Base-by-base conservation (phyloP, 2,888 invertebrate species). In the Caenorhabditis drosophilae region DNA sequence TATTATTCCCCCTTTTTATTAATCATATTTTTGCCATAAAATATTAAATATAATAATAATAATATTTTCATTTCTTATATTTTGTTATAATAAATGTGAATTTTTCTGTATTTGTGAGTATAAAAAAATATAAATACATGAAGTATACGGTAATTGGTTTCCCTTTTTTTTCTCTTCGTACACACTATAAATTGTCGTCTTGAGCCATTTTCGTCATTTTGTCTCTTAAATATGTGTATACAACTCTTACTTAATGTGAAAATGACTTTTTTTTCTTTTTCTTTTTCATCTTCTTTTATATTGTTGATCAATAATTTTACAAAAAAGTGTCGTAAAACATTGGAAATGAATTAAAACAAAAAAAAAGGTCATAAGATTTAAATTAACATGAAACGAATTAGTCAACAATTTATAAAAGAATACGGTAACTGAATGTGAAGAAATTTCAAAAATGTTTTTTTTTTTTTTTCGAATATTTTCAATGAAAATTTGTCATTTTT, bases 121-220 rank as follows among this genome's bases (percentile, higher is more conserved):
- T n/a, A n/a, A n/a, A n/a, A n/a, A n/a, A n/a, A n/a, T n/a, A n/a
- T n/a, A n/a, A n/a, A n/a, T n/a, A n/a, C n/a, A n/a, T n/a, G n/a
- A 36, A n/a, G 36, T 36, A 36, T 36, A 36, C 36, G 7, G 36
- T 36, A 36, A 36, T 36, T 36, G 36, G 36, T n/a, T 36, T 36
- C 36, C 36, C 4, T 4, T 36, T n/a, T 9, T 9, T 36, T n/a
- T 36, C n/a, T 36, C 36, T n/a, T n/a, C 31, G 12, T 31, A 31
- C 31, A 31, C 31, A 31, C 12, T 31, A 6, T 12, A 31, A 31
- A 31, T 31, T 31, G 31, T 31, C 31, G 31, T 9, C 31, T n/a
- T 31, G 31, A 31, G 31, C 31, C 31, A 31, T 31, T 31, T 31
- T 31, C 31, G 31, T 31, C 31, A 31, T 31, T 31, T 31, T 31